Conservation (phyloP, 2,797 vertebrate genomes). For the Rachycentron canadum region DNA sequence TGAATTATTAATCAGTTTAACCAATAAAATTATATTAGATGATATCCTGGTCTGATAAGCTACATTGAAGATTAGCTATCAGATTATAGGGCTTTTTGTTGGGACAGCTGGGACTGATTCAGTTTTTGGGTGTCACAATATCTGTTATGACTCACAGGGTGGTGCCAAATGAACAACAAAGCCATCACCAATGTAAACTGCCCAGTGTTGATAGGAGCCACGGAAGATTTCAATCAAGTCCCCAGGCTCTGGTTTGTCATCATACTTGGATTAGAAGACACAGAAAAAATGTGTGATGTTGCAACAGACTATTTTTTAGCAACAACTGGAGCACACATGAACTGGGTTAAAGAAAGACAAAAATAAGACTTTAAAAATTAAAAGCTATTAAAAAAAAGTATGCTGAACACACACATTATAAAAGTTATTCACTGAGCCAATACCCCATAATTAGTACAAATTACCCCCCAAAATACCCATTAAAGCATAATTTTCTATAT, state of each 20-base stretch:
- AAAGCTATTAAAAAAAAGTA: background rate
- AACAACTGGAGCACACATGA: background rate
- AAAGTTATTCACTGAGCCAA: background rate
- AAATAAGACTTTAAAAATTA: background rate
- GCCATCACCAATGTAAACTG: conserved; percentile 84
- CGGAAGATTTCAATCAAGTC: conserved; percentile 87
- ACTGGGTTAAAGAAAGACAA: background rate
- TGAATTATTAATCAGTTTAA: background rate
- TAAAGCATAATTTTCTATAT: background rate
- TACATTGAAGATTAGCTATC: background rate
- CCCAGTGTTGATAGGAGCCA: conserved; percentile 86
- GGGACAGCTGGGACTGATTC: background rate
- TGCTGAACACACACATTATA: background rate
- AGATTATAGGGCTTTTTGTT: background rate
- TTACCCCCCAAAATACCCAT: background rate
- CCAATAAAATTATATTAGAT: background rate
- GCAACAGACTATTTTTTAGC: conserved; percentile 20
- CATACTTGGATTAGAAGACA: conserved; percentile 63
- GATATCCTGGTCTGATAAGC: background rate
- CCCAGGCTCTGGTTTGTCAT: conserved; percentile 80
- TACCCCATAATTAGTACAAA: background rate
- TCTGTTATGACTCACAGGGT: conserved; percentile 76
- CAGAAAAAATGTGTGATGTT: background rate
- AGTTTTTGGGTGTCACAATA: background rate
- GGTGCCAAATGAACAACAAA: conserved; percentile 86